Evolutionary conservation across 1,140 invertebrate species (phyloP), one percentile per base, ranked within the genome.

Genomic region (Stegodyphus dumicola): DNA sequence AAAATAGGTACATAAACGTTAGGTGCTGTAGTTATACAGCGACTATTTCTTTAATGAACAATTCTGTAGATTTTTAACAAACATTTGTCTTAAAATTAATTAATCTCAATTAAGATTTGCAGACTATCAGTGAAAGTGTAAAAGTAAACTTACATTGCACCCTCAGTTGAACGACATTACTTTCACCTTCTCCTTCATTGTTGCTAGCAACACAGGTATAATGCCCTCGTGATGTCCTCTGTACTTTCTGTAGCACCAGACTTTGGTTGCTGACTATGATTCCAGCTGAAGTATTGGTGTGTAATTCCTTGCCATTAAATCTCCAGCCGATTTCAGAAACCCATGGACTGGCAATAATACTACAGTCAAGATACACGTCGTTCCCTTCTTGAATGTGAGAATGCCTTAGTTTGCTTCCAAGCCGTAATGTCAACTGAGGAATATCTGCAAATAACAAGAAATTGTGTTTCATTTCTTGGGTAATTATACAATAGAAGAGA

Each of bases 131-230:
- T 33, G 33, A 52, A 66, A 52, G 10, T 6, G 76, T 10, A 66
- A 73, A 66, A 83, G 48, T 15, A 10, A 6, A 86, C 87, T 87
- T 87, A 96, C 95, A 97, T 91, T 96, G 93, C 71, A 98, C 95
- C 90, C 97, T 95, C 71, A 98, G 92, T 83, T 94, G 93, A 89
- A 97, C 96, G 1, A 94, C 92, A 70, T 93, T 93, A 90, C 96
- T 97, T 87, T 95, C 95, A 6, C 96, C 95, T 88, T 96, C 95
- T 1, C 96, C 96, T 90, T 97, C 96, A 0, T 93, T 94, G 90
- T 98, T 98, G 90, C 94, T 95, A 0, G 96, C 96, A 3, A 94
- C 94, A 89, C 96, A 98, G 0, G 95, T 96, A 91, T 97, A 98
- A 6, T 88, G 75, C 5, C 90, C 90, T 17, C 89, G 73, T 11